Base-by-base conservation (phyloP, 1,140 invertebrate species). In the Trissolcus basalis region DNA sequence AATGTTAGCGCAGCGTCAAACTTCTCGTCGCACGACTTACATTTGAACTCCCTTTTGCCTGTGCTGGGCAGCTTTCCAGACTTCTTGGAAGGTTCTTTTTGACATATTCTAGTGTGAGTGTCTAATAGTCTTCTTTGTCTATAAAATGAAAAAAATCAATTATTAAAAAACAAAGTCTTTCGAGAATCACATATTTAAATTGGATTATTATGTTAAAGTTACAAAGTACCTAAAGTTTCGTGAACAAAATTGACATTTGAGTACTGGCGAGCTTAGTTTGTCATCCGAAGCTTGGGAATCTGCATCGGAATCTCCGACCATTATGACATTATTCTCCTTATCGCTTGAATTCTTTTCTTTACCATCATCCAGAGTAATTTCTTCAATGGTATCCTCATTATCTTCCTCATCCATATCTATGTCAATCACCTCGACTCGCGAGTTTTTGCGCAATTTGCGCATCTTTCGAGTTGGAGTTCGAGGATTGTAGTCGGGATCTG, bases 271-370 rank as follows among this genome's bases (percentile, higher is more conserved):
- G 14, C 47, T 81, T 11, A 63, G 27, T 67, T 80, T 79, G 1
- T 78, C 67, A 35, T 59, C 71, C 16, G 35, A 75, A 10, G 70
- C 80, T 27, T 79, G 67, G 1, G 79, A 78, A 4, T 84, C 81
- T n/a, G 82, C 81, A 13, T 87, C 85, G 0, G 86, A 87, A 49
- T 87, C 86, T 7, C 82, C 83, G 9, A 89, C 83, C 83, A 86
- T 87, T 13, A 88, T 89, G 2, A 88, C 79, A 45, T 89, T 86
- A 59, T 89, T 88, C 36, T 89, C 87, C 55, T 89, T 89, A 35
- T 89, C 87, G 54, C 87, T 89, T 4, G 87, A 88, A 33, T 79
- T 83, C 27, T 88, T 88, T 47, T 85, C 85, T 56, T 87, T 88
- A 11, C 59, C 82, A 55, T 87, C 83, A 11, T 87, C 85, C 12